Evolutionary conservation across 2,797 vertebrate genomes (phyloP).

Genomic region (Tinamus major): DNA sequence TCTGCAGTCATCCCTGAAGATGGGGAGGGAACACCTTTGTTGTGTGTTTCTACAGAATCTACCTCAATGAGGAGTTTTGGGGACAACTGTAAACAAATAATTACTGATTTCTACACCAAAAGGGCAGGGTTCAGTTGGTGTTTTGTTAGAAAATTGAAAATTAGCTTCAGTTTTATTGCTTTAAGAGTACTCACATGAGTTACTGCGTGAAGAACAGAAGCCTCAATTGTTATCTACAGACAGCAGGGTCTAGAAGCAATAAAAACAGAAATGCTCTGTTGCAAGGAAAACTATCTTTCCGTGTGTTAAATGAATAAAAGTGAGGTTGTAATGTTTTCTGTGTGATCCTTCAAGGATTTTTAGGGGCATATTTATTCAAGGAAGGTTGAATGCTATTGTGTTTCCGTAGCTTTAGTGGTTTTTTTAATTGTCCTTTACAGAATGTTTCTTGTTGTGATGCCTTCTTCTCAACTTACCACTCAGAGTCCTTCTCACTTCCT

Average conservation of each 20-base stretch:
- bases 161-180: slow-evolving; percentile 34
- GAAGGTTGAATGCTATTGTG: neutral
- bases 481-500: neutral
- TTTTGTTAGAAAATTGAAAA: slow-evolving; percentile 23
- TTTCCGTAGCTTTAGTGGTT: neutral
- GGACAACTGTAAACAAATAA: slow-evolving; percentile 22
- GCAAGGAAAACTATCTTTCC: slow-evolving; percentile 2
- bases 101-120: neutral
- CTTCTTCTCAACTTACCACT: neutral
- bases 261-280: neutral
- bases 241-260: neutral
- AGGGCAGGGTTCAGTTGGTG: neutral
- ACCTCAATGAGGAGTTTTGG: neutral
- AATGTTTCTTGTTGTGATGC: neutral
- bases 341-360: slow-evolving; percentile 2
- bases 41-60: neutral
- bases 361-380: slow-evolving; percentile 5
- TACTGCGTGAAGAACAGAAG: neutral
- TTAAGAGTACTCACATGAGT: neutral
- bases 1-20: neutral
- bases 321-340: neutral
- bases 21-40: neutral
- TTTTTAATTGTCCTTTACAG: neutral
- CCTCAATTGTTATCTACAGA: neutral
- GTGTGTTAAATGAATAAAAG: slow-evolving; percentile 28